Percentiles rank a stretch among this genome's conserved stretches.
phyloP scores from a whole-genome alignment of 92 coral and sea anemone genomes.

The Parazoanthus swiftii region DNA sequence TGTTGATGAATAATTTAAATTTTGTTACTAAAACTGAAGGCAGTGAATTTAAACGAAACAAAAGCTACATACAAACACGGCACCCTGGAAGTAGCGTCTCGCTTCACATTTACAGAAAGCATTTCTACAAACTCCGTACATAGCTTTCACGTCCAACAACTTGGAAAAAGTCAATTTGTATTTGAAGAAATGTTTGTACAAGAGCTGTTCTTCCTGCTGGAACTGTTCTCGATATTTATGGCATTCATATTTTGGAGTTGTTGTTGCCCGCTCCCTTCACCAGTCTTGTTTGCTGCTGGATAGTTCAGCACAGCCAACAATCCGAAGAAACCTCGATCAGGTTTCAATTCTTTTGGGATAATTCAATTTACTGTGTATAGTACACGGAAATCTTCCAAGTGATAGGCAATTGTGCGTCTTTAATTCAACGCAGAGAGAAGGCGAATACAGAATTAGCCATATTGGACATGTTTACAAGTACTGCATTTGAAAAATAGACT shows the following conservation, averaged over 20 bases:
- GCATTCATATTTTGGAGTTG: constrained; percentile 21
- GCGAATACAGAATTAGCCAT: no score
- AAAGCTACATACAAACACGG: background rate
- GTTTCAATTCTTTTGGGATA: background rate
- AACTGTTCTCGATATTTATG: background rate
- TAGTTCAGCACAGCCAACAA: background rate
- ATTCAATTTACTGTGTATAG: background rate
- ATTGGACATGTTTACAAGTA: no score
- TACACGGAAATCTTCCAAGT: background rate
- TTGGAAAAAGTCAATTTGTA: background rate
- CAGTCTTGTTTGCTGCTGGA: constrained; percentile 23
- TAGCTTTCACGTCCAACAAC: background rate
- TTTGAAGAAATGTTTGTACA: constrained; percentile 24
- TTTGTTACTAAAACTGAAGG: background rate
- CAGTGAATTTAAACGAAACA: background rate
- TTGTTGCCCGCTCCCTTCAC: constrained; percentile 31
- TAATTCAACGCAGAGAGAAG: background rate
- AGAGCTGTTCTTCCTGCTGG: constrained; percentile 30
- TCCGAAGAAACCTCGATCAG: background rate
- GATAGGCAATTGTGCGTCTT: background rate
- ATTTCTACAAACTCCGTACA: background rate
- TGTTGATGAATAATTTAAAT: background rate
- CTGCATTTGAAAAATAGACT: no score
- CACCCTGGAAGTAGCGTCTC: background rate
- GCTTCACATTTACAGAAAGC: background rate